phyloP scores from a whole-genome alignment of 1,140 invertebrate genomes.

The Drosophila sp. region DNA sequence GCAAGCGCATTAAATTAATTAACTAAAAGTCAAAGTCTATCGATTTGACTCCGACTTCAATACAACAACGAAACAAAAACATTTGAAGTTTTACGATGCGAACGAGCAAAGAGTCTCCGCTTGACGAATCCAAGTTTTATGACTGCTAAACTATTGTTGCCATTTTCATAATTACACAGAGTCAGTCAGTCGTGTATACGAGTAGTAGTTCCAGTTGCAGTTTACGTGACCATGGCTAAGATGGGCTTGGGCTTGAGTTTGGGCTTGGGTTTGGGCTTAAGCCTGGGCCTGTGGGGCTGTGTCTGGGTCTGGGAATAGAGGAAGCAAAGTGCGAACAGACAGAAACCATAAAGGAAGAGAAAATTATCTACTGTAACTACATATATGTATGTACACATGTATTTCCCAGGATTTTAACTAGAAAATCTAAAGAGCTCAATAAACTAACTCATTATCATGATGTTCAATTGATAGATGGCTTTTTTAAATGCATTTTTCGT shows the following conservation, averaged over 20 bases:
- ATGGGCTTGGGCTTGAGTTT: not conserved
- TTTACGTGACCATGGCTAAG: slow-evolving; percentile 36
- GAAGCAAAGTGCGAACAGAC: not conserved
- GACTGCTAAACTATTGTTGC: slow-evolving; percentile 34
- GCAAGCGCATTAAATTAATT: slow-evolving; percentile 75
- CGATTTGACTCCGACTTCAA: slow-evolving; percentile 44
- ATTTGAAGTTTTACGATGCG: slow-evolving; percentile 25
- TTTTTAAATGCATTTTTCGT: not conserved
- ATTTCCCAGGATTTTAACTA: slow-evolving; percentile 4
- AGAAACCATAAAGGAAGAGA: slow-evolving; percentile 7
- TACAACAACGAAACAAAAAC: not conserved
- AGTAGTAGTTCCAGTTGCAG: slow-evolving; percentile 22
- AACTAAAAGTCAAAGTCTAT: slow-evolving; percentile 71
- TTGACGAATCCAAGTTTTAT: slow-evolving; percentile 36
- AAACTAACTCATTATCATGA: not conserved
- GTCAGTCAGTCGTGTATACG: not conserved
- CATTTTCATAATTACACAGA: slow-evolving; percentile 41
- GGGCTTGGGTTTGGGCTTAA: too few species aligned
- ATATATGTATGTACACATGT: not conserved
- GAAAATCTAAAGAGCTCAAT: not conserved
- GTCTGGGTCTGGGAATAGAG: not conserved
- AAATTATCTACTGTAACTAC: slow-evolving; percentile 2
- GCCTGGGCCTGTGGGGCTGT: too few species aligned
- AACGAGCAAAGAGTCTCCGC: slow-evolving; percentile 5
- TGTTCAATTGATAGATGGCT: not conserved